These are phyloP conservation scores for Hassar affinis DNA, from an alignment of 2,113 vertebrate species.

Conservation along the genomic window DNA sequence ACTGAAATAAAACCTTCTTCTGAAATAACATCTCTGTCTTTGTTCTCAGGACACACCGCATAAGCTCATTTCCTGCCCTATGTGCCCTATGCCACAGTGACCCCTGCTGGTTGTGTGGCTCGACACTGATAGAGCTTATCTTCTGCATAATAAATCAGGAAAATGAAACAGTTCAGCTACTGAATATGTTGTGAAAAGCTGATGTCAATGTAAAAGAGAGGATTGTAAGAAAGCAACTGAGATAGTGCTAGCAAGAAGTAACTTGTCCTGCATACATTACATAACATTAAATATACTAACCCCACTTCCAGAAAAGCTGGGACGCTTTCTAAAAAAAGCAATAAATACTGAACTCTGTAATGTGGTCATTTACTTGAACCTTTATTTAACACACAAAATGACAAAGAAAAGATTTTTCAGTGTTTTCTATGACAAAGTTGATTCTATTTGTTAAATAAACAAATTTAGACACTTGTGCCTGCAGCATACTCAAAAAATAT, in stretches of 20 bases:
- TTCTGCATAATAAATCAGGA: constrained; percentile 13
- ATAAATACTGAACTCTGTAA: too few relatives aligned
- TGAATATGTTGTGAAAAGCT: neutral
- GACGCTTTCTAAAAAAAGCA: too few relatives aligned
- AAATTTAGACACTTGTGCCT: too few relatives aligned
- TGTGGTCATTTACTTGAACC: too few relatives aligned
- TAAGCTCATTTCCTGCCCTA: constrained; percentile 5
- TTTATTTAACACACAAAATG: too few relatives aligned
- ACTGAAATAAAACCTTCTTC: neutral
- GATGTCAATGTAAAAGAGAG: neutral
- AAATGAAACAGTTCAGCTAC: neutral
- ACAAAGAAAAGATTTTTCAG: too few relatives aligned
- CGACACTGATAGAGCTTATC: neutral
- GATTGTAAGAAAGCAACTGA: neutral
- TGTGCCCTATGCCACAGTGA: constrained; percentile 39
- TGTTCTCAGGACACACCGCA: constrained; percentile 8
- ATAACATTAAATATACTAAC: neutral
- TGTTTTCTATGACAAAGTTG: too few relatives aligned
- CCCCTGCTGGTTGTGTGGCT: constrained; percentile 41
- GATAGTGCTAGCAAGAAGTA: neutral
- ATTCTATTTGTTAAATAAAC: too few relatives aligned
- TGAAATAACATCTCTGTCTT: too few relatives aligned
- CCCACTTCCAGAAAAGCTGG: too few relatives aligned
- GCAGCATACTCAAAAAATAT: too few relatives aligned
- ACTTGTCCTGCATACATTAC: too few relatives aligned